These are phyloP conservation scores for Capreolus pygargus DNA, from an alignment of 2,113 vertebrate species.

Conservation along the genomic window DNA sequence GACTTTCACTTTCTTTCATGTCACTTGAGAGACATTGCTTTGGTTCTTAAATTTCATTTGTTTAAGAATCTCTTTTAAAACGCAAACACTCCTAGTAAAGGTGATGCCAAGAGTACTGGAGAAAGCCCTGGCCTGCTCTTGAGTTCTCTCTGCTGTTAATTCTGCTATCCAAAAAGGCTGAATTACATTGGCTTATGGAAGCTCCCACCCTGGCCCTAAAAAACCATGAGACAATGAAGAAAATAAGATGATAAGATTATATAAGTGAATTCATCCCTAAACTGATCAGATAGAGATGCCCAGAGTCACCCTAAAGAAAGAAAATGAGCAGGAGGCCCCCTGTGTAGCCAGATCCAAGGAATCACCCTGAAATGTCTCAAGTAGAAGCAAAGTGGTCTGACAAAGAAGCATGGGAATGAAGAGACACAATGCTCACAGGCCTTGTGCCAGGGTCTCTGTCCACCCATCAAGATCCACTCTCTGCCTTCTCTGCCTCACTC, in stretches of 20 bases:
- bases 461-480: neutral
- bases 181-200: neutral
- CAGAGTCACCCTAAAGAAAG: neutral
- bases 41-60: neutral
- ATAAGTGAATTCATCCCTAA: neutral
- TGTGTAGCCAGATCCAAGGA: neutral
- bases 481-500: neutral
- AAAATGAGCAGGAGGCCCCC: neutral
- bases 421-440: neutral
- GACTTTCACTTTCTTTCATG: neutral
- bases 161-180: neutral
- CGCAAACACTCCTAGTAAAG: neutral
- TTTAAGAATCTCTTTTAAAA: neutral
- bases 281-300: neutral
- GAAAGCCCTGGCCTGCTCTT: neutral
- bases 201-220: neutral
- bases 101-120: neutral
- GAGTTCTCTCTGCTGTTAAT: neutral
- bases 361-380: neutral
- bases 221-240: neutral
- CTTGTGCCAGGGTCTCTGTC: neutral
- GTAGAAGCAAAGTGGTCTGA: neutral
- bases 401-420: neutral
- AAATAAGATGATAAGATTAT: neutral
- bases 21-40: neutral